Evolutionary conservation across 2,888 invertebrate species (phyloP), one percentile per base, ranked within the genome.

Genomic region (Eudiplozoon nipponicum): DNA sequence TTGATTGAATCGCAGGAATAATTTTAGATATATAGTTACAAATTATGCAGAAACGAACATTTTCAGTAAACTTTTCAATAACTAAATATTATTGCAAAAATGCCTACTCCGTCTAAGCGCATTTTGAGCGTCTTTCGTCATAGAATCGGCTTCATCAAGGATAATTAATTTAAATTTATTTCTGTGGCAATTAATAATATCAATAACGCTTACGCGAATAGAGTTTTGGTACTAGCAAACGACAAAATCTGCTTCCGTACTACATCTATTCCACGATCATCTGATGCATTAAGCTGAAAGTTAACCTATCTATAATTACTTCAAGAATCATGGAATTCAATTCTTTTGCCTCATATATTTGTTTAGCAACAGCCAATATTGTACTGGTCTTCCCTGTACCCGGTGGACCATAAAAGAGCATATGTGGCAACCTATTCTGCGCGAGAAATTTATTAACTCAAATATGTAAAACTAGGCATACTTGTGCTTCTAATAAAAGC

Each of bases 101-200:
- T 13, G 34, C 35, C 13, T 64, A 76, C 75, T 77, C 67, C 81
- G 68, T 49, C 84, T 65, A 1, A 86, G 64, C 21, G 94, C 90
- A 67, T 90, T 98, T 57, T 98, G 94, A 1, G 94, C 94, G 68
- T 98, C 94, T 58, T 75, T 74, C 1, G 90, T 98, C 90, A 94
- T 94, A 0, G 86, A 81, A 66, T 94, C 90, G 1, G 90, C 90
- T 65, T 94, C 90, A 65, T 94, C 90, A 18, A 94, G 63, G 48
- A 94, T 84, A 29, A 94, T 76, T 28, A 94, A 61, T 56, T 94
- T 94, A 48, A 77, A 81, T 0, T 78, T 76, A 35, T 72, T 71
- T 44, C 59, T 58, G 45, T 22, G 47, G 47, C n/a, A 19, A 44
- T 17, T n/a, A 35, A 15, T 19, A 29, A 22, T 18, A 28, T 21